Evolutionary conservation across 2,888 invertebrate species (phyloP).

Genomic region (Drosophila melanocephala): DNA sequence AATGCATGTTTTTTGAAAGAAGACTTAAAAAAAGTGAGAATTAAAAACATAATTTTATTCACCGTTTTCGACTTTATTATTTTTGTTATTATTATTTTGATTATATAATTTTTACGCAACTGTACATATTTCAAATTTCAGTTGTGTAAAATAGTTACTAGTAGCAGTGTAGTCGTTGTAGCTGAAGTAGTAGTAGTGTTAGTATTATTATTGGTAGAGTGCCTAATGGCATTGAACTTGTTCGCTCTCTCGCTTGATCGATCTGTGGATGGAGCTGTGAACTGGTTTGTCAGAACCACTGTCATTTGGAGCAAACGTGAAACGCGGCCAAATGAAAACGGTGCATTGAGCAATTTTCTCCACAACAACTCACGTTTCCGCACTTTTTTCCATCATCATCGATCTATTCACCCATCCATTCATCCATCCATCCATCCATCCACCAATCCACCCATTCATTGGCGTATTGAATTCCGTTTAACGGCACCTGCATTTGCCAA

Average conservation of each 20-base stretch:
- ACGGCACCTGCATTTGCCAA: conserved; percentile 64
- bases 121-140: conserved; percentile 6
- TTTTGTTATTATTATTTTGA: neutral
- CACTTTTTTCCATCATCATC: conserved; percentile 55
- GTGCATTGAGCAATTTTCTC: conserved; percentile 77
- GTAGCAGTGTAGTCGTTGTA: conserved; percentile 13
- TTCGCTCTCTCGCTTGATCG: conserved; percentile 47
- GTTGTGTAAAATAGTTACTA: conserved; percentile 6
- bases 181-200: conserved; percentile 4
- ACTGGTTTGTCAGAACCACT: conserved; percentile 54
- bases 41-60: neutral
- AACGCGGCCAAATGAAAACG: conserved; percentile 51
- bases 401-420: conserved; percentile 13
- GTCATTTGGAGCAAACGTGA: conserved; percentile 67
- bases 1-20: neutral
- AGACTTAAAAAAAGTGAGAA: neutral
- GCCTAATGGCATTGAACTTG: conserved; percentile 71
- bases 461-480: conserved; percentile 55
- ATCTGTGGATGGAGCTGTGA: conserved; percentile 25
- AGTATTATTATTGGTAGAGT: conserved; percentile 19
- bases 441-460: conserved; percentile 18
- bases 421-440: conserved; percentile 8
- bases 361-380: conserved; percentile 68
- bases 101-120: neutral
- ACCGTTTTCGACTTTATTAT: neutral